These are phyloP conservation scores for Bimastos eiseni DNA, from an alignment of 2,888 invertebrate genomes.

Conservation along the genomic window DNA sequence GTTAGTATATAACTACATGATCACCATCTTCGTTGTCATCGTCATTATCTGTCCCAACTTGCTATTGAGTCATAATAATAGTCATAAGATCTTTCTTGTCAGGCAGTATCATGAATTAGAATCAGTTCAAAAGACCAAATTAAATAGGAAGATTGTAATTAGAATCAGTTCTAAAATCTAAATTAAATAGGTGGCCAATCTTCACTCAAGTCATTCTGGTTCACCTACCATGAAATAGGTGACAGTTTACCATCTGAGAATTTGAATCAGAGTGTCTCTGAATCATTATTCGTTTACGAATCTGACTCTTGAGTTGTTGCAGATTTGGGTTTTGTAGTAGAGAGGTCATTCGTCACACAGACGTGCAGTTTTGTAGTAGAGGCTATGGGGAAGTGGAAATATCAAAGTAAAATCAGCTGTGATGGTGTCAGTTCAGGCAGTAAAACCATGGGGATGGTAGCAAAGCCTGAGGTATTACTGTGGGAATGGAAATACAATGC, in stretches of 20 bases:
- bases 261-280: not conserved
- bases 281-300: not conserved
- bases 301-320: not conserved
- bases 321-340: too few species aligned
- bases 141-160: not conserved
- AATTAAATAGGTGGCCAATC: not conserved
- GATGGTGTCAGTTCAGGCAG: too few species aligned
- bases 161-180: not conserved
- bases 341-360: too few species aligned
- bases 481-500: too few species aligned
- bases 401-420: too few species aligned
- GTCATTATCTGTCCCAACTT: not conserved
- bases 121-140: not conserved
- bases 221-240: not conserved
- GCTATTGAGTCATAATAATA: not conserved
- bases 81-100: not conserved
- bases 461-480: too few species aligned
- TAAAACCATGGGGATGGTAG: too few species aligned
- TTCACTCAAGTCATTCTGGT: not conserved
- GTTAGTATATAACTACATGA: constrained; percentile 50
- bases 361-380: too few species aligned
- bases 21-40: not conserved
- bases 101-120: not conserved
- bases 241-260: not conserved
- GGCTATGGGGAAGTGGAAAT: too few species aligned